A percentile compares a stretch with the other conserved stretches of the same genome.
Conservation (phyloP, 2,888 invertebrate genomes). For the Zygogramma bicolorata region DNA sequence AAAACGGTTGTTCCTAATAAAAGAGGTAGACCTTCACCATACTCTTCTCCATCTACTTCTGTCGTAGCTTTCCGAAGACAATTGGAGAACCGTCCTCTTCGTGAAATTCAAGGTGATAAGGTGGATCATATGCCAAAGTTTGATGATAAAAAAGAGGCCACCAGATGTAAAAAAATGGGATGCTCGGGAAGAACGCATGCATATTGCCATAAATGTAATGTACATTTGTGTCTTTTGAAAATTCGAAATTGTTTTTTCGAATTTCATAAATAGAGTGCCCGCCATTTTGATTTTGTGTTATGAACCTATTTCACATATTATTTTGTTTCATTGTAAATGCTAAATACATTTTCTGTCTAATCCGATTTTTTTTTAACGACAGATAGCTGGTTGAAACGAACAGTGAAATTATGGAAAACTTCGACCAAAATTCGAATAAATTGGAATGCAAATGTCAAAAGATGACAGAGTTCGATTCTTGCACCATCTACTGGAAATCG, state of each 20-base stretch:
- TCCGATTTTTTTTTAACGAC: background rate
- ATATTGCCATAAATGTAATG: background rate
- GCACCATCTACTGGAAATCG: too few relatives aligned
- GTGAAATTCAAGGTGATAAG: slow-evolving; percentile 13
- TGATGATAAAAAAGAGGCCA: slow-evolving; percentile 14
- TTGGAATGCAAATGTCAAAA: too few relatives aligned
- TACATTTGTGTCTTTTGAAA: background rate
- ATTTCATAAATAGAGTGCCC: background rate
- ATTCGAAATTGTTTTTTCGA: background rate
- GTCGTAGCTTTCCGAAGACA: background rate
- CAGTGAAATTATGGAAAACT: too few relatives aligned
- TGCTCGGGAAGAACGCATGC: slow-evolving; percentile 14
- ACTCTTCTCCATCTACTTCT: slow-evolving; percentile 9
- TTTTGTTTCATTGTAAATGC: background rate
- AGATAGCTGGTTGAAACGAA: too few relatives aligned
- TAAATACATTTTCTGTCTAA: slow-evolving; percentile 1
- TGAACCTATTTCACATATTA: background rate
- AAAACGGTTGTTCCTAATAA: background rate
- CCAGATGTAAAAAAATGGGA: slow-evolving; percentile 2
- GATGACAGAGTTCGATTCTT: too few relatives aligned
- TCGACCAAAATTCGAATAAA: too few relatives aligned
- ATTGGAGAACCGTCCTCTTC: slow-evolving; percentile 7
- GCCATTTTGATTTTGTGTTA: background rate
- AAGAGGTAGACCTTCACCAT: slow-evolving; percentile 11
- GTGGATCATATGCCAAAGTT: slow-evolving; percentile 19